A percentile compares a stretch with the other conserved stretches of the same genome.
Evolutionary conservation across 2,797 vertebrate species (phyloP).

Genomic region (Telmatherina bonti): DNA sequence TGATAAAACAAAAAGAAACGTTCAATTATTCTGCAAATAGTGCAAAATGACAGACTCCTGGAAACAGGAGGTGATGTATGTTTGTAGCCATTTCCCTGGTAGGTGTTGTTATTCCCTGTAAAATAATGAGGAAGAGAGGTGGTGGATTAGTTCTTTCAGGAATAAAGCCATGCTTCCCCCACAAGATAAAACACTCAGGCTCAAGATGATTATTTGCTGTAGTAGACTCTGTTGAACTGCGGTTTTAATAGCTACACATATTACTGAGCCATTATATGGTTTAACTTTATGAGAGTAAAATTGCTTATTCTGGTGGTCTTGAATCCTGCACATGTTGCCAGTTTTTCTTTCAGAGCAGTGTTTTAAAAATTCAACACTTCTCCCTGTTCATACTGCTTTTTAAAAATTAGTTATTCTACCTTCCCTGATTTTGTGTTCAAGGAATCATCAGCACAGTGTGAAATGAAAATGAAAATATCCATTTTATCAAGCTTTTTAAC

Average conservation of each 20-base stretch:
- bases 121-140: slow-evolving; percentile 59
- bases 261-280: slow-evolving; percentile 16
- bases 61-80: slow-evolving; percentile 24
- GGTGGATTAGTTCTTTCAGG: slow-evolving; percentile 65
- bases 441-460: slow-evolving; percentile 24
- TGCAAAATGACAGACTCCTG: neutral
- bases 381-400: slow-evolving; percentile 25
- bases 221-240: slow-evolving; percentile 25
- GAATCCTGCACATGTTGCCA: slow-evolving; percentile 27
- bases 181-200: slow-evolving; percentile 63
- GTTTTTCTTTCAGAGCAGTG: slow-evolving; percentile 20
- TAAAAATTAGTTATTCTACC: slow-evolving; percentile 42
- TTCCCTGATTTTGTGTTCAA: slow-evolving; percentile 20
- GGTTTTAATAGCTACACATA: slow-evolving; percentile 41
- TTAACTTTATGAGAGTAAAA: slow-evolving; percentile 29
- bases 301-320: slow-evolving; percentile 34
- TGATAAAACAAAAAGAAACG: neutral
- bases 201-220: slow-evolving; percentile 49
- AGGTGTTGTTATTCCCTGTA: slow-evolving; percentile 49
- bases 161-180: slow-evolving; percentile 52
- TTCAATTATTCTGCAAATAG: no score
- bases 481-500: slow-evolving; percentile 5
- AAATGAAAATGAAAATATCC: slow-evolving; percentile 17
- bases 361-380: slow-evolving; percentile 54
- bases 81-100: slow-evolving; percentile 51